phyloP scores from a whole-genome alignment of 2,797 vertebrate species.

The Gastrophryne carolinensis region DNA sequence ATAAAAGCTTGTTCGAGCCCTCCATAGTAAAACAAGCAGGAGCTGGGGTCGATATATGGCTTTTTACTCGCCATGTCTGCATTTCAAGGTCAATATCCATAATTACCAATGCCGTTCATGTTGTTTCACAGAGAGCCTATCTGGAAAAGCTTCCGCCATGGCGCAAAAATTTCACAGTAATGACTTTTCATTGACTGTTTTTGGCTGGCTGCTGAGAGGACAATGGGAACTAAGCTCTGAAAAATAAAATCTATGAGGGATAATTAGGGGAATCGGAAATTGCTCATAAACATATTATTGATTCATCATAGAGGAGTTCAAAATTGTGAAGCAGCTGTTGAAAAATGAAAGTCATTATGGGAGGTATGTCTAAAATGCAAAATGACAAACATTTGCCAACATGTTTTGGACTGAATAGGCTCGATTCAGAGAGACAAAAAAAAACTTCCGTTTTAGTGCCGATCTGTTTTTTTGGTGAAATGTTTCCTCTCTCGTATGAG shows the following conservation, averaged over 20 bases:
- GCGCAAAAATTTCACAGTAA: not conserved
- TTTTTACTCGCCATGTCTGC: constrained; percentile 3
- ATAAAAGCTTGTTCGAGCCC: not conserved
- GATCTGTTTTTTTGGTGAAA: too few relatives aligned
- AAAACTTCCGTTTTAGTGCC: too few relatives aligned
- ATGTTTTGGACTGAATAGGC: too few relatives aligned
- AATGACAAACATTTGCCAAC: too few relatives aligned
- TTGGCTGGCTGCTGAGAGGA: constrained; percentile 5
- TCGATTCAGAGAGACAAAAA: too few relatives aligned
- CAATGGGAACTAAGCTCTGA: not conserved
- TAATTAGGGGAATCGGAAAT: constrained; percentile 13
- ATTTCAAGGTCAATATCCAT: constrained; percentile 20
- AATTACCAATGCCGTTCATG: not conserved
- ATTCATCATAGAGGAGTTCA: not conserved
- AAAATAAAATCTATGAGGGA: not conserved
- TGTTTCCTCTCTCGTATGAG: too few relatives aligned
- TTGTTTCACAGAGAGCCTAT: not conserved
- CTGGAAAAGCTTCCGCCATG: not conserved
- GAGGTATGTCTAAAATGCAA: not conserved
- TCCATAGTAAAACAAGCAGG: not conserved
- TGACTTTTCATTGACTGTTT: constrained; percentile 25
- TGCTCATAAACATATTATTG: not conserved
- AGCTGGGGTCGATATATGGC: not conserved
- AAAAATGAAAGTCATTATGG: not conserved
- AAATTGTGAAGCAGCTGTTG: not conserved